Percentiles rank a stretch among this genome's conserved stretches.
phyloP scores from a whole-genome alignment of 2,888 invertebrate species.

The Amphipyra tragopoginis region DNA sequence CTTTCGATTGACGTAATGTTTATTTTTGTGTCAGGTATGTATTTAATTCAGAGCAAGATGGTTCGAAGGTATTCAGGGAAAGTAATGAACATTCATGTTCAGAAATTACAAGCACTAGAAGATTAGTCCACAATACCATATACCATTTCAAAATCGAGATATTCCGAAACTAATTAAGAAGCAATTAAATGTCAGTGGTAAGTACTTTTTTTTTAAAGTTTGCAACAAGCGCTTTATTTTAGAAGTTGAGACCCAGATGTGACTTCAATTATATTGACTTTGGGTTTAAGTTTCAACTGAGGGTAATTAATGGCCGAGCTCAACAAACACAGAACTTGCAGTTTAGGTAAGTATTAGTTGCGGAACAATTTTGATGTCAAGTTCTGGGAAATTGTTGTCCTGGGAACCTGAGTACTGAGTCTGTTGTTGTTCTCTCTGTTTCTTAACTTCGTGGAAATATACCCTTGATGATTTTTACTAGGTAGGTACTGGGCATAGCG shows the following conservation, averaged over 20 bases:
- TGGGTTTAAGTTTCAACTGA: slow-evolving; percentile 18
- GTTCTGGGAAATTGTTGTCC: too few relatives aligned
- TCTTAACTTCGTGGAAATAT: too few relatives aligned
- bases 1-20: not conserved
- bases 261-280: slow-evolving; percentile 21
- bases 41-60: too few relatives aligned
- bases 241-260: not conserved
- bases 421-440: too few relatives aligned
- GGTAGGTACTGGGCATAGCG: too few relatives aligned
- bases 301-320: slow-evolving; percentile 16
- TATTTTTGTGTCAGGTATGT: not conserved
- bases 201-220: slow-evolving; percentile 14
- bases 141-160: too few relatives aligned
- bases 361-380: not conserved
- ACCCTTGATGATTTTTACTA: too few relatives aligned
- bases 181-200: slow-evolving; percentile 1
- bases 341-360: not conserved
- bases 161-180: slow-evolving; percentile 5
- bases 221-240: slow-evolving; percentile 8
- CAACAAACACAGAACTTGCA: slow-evolving; percentile 3
- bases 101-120: too few relatives aligned
- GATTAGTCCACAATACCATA: too few relatives aligned
- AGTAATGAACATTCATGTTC: too few relatives aligned
- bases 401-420: too few relatives aligned
- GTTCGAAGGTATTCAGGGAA: too few relatives aligned